Evolutionary conservation across 2,888 invertebrate species (phyloP), one percentile per base, ranked within the genome.

Genomic region (Anticlea derivata): DNA sequence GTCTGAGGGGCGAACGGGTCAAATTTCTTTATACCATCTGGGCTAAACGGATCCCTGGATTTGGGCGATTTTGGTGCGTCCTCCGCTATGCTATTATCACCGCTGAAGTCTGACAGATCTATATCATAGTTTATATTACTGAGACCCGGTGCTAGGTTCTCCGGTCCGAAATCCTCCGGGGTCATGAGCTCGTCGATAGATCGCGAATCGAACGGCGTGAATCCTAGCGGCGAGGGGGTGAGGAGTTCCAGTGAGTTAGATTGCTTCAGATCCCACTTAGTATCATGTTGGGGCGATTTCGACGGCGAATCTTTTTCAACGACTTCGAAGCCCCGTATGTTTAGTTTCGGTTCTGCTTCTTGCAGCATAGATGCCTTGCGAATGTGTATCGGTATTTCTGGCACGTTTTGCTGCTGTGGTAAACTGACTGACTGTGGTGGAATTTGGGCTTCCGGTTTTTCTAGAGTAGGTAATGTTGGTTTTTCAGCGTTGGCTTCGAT

Each of bases 91-190:
- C 94, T 95, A 67, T 94, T 95, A 5, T 95, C 95, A 0, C 92
- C 94, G 64, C 95, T 95, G 29, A 94, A 83, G 76, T 95, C 95
- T 1, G 95, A 95, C 50, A 95, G 83, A 75, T 95, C 95, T 47
- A 95, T 94, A 62, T 95, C 95, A 60, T 95, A 95, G 73, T 95
- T 95, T 7, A 95, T 93, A 66, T 94, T 94, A 13, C 93, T 93
- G 17, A 95, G 75, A 0, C 94, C 94, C 7, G 93, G 91, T 0
- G 91, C 87, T 24, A 93, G 80, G 50, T 92, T 91, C 5, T 92
- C 91, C 0, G 79, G 63, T 0, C 76, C 86, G 38, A 84, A 91
- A 23, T 94, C 94, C 41, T 94, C 94, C 0, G 93, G 93, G 0
- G 93, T 93, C 64, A 92, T 84, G 46, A 92, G 61, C 47, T 92